Base-by-base conservation (phyloP, 2,797 vertebrate species). In the Sorex maritimensis region DNA sequence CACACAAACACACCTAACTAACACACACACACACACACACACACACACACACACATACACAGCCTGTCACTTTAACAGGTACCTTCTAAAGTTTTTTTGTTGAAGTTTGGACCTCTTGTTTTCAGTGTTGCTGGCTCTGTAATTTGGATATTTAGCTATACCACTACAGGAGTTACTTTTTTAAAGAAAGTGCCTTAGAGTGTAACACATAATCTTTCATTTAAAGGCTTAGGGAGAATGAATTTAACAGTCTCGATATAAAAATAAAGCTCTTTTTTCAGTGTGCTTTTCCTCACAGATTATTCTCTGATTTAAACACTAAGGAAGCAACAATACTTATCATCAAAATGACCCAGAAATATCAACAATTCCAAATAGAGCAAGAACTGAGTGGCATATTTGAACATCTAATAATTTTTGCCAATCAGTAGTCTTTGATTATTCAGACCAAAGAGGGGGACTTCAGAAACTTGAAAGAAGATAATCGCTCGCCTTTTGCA, bases 281-380 rank as follows among this genome's bases (percentile, higher is more conserved):
- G 17, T 6, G 1, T 82, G 1, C 1, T 28, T 86, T 88, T 91
- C 28, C 28, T 75, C 44, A 63, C 8, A 30, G 52, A 14, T 19
- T 30, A 38, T 78, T 80, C 52, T 90, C 65, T 58, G 74, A 46
- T 49, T 71, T 90, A 92, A 88, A 77, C 8, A 82, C 14, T 68
- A 49, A 75, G 41, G 75, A 88, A 80, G 14, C 69, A 83, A 52
- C 0, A 77, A 71, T 15, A 79, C 28, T 63, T 74, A 81, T 46
- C 80, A 58, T 69, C 44, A 78, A 95, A 93, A 95, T 86, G 24
- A 90, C 14, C 17, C 65, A 26, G 46, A 81, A 89, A 92, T 63
- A 68, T 67, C 8, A 86, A 83, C 86, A 86, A n/a, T 34, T 49
- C 41, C 13, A 34, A 74, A 93, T 44, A 83, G 55, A 83, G 75